Evolutionary conservation across 2,797 vertebrate genomes (phyloP), one percentile per base, ranked within the genome.

Genomic region (Anabacerthia variegaticeps): DNA sequence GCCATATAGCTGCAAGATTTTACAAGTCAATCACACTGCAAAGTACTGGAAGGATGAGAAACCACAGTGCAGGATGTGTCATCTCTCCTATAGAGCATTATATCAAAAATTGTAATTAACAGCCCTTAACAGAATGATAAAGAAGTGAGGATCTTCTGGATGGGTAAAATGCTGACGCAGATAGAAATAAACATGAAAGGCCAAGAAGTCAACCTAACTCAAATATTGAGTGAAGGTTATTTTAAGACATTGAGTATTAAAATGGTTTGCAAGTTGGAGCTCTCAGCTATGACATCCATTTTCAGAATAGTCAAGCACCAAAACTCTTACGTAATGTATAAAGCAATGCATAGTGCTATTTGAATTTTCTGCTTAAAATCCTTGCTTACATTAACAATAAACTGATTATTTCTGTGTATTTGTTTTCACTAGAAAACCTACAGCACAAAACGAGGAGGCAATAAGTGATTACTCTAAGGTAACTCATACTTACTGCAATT

Each of bases 401-500:
- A 79, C 16, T 63, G 34, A 46, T 91, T 61, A 16, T 87, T 83
- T 93, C 19, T 54, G 6, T 76, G 23, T 65, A 30, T 85, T 77
- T 85, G 20, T 88, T 93, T 93, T 84, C 28, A 48, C 43, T 89
- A 97, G 97, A 85, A 92, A 87, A 89, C 32, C 73, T 83, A 58
- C 88, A 94, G 44, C 58, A 82, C 91, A 96, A 96, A 95, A 87
- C 32, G 34, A 92, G 69, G 88, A 77, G 49, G 52, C 56, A 91
- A 44, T 86, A 62, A 28, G 56, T 66, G 91, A 95, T 32, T 80
- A 82, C 66, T 93, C 68, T 87, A 95, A 98, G 98, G 98, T 98
- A 98, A 96, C 27, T 19, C 37, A 80, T 41, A 12, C n/a, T 78
- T 90, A 49, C 26, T 86, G 18, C 58, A 56, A 66, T 67, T 78